Evolutionary conservation across 2,113 vertebrate genomes (phyloP).

Genomic region (Petaurus breviceps): DNA sequence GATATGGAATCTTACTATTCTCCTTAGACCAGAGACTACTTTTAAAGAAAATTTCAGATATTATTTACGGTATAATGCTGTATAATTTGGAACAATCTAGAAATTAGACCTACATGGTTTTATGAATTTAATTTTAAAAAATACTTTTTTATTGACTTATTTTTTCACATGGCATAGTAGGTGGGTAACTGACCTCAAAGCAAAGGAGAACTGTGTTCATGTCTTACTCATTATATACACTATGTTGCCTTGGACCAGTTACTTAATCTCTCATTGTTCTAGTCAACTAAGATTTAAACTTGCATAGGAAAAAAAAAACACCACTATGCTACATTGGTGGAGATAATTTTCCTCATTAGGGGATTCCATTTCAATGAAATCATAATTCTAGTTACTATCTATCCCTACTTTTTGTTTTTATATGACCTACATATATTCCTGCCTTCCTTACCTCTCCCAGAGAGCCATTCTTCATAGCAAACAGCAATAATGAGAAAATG

Average conservation of each 20-base stretch:
- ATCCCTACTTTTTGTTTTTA: not conserved
- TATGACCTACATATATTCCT: not conserved
- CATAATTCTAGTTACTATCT: not conserved
- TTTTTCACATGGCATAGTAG: not conserved
- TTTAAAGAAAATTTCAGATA: not conserved
- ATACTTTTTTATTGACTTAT: not conserved
- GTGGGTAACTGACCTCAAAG: not conserved
- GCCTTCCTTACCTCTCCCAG: not conserved
- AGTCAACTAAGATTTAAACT: not conserved
- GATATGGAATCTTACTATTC: not conserved
- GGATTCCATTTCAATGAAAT: not conserved
- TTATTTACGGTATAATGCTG: not conserved
- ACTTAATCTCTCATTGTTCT: not conserved
- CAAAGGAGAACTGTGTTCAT: not conserved
- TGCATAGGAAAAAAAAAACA: not conserved
- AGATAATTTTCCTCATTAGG: not conserved
- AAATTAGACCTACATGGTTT: not conserved
- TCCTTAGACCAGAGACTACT: not conserved
- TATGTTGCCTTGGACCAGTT: not conserved
- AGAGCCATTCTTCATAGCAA: not conserved
- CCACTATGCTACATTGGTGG: not conserved
- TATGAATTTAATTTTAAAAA: not conserved
- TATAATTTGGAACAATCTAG: not conserved
- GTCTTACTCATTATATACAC: not conserved
- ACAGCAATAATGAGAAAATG: not conserved